phyloP scores from a whole-genome alignment of 2,113 vertebrate species.

The Eulemur rufifrons region DNA sequence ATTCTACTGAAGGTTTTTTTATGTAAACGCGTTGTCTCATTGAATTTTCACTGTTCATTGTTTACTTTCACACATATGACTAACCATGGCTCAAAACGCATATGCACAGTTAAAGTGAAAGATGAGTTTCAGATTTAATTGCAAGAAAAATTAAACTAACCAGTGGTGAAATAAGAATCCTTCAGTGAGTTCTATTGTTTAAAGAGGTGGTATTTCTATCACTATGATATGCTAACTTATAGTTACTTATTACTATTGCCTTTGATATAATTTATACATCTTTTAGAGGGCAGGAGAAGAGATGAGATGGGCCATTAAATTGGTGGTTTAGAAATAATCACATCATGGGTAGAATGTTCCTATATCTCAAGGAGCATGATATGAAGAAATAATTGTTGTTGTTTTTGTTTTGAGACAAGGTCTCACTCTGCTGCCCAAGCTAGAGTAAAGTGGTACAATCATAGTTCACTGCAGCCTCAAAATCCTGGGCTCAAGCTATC shows the following conservation, averaged over 20 bases:
- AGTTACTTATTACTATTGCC: neutral
- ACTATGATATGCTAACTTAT: neutral
- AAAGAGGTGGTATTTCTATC: neutral
- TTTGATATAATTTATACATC: neutral
- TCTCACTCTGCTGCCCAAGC: too few species aligned
- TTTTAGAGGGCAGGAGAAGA: neutral
- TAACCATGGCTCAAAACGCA: slow-evolving; percentile 32
- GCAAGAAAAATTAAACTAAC: neutral
- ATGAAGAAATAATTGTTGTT: slow-evolving; percentile 26
- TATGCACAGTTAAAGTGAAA: neutral
- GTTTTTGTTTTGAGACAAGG: too few species aligned
- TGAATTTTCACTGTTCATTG: slow-evolving; percentile 15
- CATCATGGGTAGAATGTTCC: neutral
- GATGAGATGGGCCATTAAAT: neutral
- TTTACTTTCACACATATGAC: slow-evolving; percentile 48
- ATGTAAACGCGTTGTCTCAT: neutral
- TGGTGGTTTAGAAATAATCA: slow-evolving; percentile 35
- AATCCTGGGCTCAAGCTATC: too few species aligned
- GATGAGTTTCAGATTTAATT: slow-evolving; percentile 28
- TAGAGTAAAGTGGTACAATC: too few species aligned
- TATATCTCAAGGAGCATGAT: neutral
- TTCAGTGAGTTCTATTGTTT: neutral
- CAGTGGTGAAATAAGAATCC: neutral
- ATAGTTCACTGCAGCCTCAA: too few species aligned
- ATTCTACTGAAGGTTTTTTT: neutral